Conservation (phyloP, 1,140 invertebrate species). For the Apis cerana region DNA sequence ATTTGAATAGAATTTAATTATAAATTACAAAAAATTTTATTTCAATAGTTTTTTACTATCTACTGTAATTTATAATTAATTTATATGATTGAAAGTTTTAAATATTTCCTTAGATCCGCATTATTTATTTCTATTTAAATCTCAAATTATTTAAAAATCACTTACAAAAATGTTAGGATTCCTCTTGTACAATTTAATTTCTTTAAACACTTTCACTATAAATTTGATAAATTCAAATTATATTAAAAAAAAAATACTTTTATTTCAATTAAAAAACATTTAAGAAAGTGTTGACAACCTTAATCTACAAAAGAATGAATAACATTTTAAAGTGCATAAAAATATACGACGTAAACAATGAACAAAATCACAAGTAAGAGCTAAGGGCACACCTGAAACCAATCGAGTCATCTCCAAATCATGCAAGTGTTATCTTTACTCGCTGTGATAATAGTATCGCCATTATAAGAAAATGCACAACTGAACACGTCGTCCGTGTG, state of each 20-base stretch:
- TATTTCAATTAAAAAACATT: background rate
- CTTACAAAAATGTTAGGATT: background rate
- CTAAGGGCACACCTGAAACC: slow-evolving; percentile 80
- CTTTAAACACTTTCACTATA: background rate
- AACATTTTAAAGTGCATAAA: slow-evolving; percentile 58
- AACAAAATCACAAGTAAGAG: slow-evolving; percentile 68
- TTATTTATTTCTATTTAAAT: background rate
- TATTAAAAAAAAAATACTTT: background rate
- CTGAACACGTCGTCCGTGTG: slow-evolving; percentile 91
- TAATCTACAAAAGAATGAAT: background rate
- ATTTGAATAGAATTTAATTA: too few species aligned
- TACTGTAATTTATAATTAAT: background rate
- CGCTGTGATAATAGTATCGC: slow-evolving; percentile 89
- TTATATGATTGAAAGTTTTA: too few species aligned
- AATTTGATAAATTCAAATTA: background rate
- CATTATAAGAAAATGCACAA: slow-evolving; percentile 89
- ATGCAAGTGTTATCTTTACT: slow-evolving; percentile 88
- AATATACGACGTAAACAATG: slow-evolving; percentile 66
- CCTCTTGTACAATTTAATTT: background rate
- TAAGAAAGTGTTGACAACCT: background rate
- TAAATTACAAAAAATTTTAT: too few species aligned
- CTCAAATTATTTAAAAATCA: background rate
- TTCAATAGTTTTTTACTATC: too few species aligned
- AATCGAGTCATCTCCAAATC: slow-evolving; percentile 88
- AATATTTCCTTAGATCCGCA: too few species aligned